phyloP scores from a whole-genome alignment of 2,797 vertebrate genomes.

The Muraenolepis orangiensis region DNA sequence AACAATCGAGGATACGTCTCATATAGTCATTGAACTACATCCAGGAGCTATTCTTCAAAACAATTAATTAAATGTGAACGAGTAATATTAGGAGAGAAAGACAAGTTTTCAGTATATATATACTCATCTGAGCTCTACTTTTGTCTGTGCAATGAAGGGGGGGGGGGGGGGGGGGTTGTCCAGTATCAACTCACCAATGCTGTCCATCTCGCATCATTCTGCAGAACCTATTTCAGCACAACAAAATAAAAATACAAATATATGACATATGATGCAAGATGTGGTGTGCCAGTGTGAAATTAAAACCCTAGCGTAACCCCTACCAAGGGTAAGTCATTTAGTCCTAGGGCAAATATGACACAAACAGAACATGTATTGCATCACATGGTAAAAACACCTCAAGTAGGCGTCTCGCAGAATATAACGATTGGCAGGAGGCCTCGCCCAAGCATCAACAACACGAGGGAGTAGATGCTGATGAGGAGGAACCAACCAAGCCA shows the following conservation, averaged over 20 bases:
- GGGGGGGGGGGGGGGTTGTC: too few species aligned
- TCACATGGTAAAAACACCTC: too few species aligned
- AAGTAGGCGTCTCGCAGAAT: too few species aligned
- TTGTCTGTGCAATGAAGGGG: conserved; percentile 57
- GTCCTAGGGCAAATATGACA: too few species aligned
- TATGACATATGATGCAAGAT: conserved; percentile 54
- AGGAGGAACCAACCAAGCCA: too few species aligned
- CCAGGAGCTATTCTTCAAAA: neutral
- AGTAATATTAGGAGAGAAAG: conserved; percentile 40
- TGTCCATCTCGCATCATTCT: conserved; percentile 69
- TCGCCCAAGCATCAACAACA: too few species aligned
- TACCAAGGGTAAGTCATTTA: neutral
- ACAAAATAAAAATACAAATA: conserved; percentile 62
- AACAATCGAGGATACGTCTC: neutral
- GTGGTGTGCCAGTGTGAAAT: conserved; percentile 34
- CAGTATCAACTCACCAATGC: conserved; percentile 69
- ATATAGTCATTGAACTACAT: neutral
- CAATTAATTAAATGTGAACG: conserved; percentile 32
- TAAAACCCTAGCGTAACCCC: neutral
- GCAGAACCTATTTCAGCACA: conserved; percentile 70
- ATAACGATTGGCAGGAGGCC: too few species aligned
- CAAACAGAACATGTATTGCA: too few species aligned
- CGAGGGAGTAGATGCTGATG: too few species aligned
- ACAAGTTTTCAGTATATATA: conserved; percentile 33
- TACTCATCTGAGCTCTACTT: conserved; percentile 46